Evolutionary conservation across 1,140 invertebrate species (phyloP), one percentile per base, ranked within the genome.

Genomic region (Brachionus calyciflorus): DNA sequence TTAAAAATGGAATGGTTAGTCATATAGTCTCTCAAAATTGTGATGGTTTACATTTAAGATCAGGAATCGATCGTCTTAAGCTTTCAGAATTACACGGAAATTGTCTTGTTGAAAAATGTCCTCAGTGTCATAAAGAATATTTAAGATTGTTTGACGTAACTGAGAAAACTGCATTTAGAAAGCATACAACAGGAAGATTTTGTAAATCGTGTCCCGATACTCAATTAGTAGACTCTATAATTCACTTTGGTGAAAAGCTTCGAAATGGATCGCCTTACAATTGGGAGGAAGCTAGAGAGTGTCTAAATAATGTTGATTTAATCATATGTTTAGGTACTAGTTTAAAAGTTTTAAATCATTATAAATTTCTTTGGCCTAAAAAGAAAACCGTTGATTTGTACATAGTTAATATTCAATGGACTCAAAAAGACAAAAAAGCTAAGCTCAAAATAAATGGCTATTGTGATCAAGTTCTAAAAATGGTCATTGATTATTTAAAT

Each of bases 81-180:
- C 84, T 99, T 69, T 89, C 94, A 33, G 96, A 99, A 86, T 86
- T 99, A 24, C 96, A 99, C 88, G 96, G 96, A 40, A 98, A 99
- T 83, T 97, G 98, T 90, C 98, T 95, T 85, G 88, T 93, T 51
- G 94, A 97, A 85, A 90, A 94, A 81, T 99, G 96, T 83, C 90
- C 90, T 80, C 89, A 90, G 81, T 99, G 96, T 87, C 24, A 41
- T 48, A 24, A 21, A 19, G 37, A 55, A 60, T 48, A 76, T 60
- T 26, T 76, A 12, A 46, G 73, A 24, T 6, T 44, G 7, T 55
- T 41, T 60, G 33, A 76, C 30, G 73, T 76, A 5, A 55, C 49
- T 30, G 73, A 76, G 19, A 55, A 76, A 30, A 55, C 51, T 30
- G 26, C 73, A 40, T 55, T 48, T 41, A 46, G 73, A 41, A 76